Evolutionary conservation across 2,797 vertebrate species (phyloP).

Genomic region (Ctenosaura bakeri): DNA sequence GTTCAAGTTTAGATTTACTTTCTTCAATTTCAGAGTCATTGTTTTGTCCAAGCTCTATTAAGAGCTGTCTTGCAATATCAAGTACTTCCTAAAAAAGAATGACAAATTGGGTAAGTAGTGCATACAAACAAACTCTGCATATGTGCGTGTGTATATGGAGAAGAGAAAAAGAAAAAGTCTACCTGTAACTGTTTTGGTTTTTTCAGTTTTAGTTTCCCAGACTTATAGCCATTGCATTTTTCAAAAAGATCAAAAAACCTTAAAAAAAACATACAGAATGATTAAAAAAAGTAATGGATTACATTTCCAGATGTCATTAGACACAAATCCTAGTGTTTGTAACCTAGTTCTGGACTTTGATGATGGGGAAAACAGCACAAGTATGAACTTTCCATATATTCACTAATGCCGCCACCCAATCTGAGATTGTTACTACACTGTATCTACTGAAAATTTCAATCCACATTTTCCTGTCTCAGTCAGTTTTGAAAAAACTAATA

Average conservation of each 20-base stretch:
- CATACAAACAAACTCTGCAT: constrained; percentile 35
- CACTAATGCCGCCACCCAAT: background rate
- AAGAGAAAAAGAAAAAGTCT: constrained; percentile 66
- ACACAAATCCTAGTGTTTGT: background rate
- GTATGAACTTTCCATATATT: constrained; percentile 22
- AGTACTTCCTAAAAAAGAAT: constrained; percentile 85
- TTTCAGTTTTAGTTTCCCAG: constrained; percentile 91
- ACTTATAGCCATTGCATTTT: constrained; percentile 91
- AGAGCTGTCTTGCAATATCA: constrained; percentile 89
- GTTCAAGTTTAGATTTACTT: constrained; percentile 92
- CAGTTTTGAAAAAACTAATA: background rate
- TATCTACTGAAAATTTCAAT: background rate
- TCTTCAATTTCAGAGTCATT: constrained; percentile 93
- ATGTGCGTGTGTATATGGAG: constrained; percentile 29
- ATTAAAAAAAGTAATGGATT: constrained; percentile 1
- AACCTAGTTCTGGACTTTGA: background rate
- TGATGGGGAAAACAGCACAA: background rate
- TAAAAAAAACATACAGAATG: constrained; percentile 59
- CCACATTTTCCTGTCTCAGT: background rate
- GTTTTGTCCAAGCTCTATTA: constrained; percentile 89
- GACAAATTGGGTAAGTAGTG: constrained; percentile 10
- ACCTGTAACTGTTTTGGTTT: constrained; percentile 91
- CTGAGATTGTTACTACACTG: background rate
- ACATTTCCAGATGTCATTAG: background rate
- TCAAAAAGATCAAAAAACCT: constrained; percentile 94